These are phyloP conservation scores for Aphaenogaster rudis DNA, from an alignment of 1,140 invertebrate species.

Conservation along the genomic window DNA sequence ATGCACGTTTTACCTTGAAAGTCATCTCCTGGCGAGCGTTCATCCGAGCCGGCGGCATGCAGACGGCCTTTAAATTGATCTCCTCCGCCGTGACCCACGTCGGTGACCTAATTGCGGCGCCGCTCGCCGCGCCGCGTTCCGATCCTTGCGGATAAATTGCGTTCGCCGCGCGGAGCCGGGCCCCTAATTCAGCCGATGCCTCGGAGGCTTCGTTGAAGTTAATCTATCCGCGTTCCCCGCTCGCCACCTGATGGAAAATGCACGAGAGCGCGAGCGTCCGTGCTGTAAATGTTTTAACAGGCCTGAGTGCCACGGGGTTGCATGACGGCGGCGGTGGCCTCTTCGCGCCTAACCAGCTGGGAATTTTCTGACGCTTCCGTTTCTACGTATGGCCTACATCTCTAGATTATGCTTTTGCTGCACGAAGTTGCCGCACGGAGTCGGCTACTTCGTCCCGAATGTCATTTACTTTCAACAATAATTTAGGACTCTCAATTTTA, in stretches of 20 bases:
- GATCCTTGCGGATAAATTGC: constrained; percentile 64
- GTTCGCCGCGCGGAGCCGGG: constrained; percentile 12
- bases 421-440: background rate
- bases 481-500: no score
- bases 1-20: constrained; percentile 41
- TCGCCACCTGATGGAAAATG: constrained; percentile 61
- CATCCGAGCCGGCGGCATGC: constrained; percentile 1
- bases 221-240: constrained; percentile 54
- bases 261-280: constrained; percentile 31
- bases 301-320: constrained; percentile 54
- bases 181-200: constrained; percentile 58
- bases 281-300: constrained; percentile 59
- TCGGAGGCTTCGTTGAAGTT: constrained; percentile 57
- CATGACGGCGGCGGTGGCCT: constrained; percentile 1
- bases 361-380: constrained; percentile 36
- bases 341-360: constrained; percentile 44
- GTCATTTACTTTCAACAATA: background rate
- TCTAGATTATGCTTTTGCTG: constrained; percentile 10
- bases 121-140: constrained; percentile 35
- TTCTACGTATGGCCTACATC: background rate
- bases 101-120: constrained; percentile 65
- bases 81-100: constrained; percentile 39
- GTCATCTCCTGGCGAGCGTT: constrained; percentile 9
- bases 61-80: constrained; percentile 63
- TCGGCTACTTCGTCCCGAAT: background rate